Base-by-base conservation (phyloP, 2,113 vertebrate genomes). In the Rhadina sibilatrix region DNA sequence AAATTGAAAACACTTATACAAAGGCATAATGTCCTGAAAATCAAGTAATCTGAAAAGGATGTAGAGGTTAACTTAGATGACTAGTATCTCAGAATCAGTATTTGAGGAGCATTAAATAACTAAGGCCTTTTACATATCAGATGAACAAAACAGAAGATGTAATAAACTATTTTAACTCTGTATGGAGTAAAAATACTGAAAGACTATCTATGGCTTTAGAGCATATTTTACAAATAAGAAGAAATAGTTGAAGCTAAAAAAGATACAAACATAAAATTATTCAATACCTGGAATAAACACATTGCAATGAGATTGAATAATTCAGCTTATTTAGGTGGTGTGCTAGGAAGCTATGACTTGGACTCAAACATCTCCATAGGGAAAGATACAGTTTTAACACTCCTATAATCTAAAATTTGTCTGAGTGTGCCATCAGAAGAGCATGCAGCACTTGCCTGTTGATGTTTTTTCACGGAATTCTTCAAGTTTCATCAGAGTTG, bases 391-490 rank as follows among this genome's bases (percentile, higher is more conserved):
- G 2, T 44, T 59, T 75, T 80, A 25, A 31, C 52, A 71, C 3
- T 52, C 17, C 5, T 35, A 44, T 8, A 20, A 68, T 24, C n/a
- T 60, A 66, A 50, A 74, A 56, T 77, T 31, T 72, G 15, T 31
- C 33, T 35, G 18, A 68, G 5, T 11, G 6, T 33, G 8, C 16
- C 68, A n/a, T 30, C 5, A 44, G 42, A 83, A 46, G 5, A 69
- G 23, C 15, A 60, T 12, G 8, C 44, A 65, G 70, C 23, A 96
- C 96, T 98, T 94, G 99, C 99, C 99, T 95, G 99, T 99, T 97
- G 99, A 98, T 69, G 99, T 99, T 94, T 98, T 99, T 61, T 99
- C 99, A 97, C 99, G 98, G 91, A 99, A 99, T 97, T 99, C 99
- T 98, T 99, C 99, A 89, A 99, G 98, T 95, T 99, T 99, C 98